A percentile compares a stretch with the other conserved stretches of the same genome.
These are phyloP conservation scores for Falco biarmicus DNA, from an alignment of 2,797 vertebrate species.

Conservation along the genomic window DNA sequence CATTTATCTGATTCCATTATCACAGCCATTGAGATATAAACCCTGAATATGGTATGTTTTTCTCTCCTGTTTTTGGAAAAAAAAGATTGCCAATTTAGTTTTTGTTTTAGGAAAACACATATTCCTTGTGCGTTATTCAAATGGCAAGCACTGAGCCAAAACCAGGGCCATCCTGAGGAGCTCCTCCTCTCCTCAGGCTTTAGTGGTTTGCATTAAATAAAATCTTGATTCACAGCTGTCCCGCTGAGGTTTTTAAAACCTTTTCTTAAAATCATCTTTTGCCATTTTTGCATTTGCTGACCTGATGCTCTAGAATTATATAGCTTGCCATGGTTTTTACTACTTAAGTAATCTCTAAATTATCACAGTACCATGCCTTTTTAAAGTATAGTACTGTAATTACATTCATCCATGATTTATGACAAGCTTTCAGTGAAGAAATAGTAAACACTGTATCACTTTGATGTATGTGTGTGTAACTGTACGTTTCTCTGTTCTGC, in stretches of 20 bases:
- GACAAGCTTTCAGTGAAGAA: background rate
- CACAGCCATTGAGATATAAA: background rate
- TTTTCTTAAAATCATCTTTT: background rate
- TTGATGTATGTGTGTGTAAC: background rate
- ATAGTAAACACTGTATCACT: background rate
- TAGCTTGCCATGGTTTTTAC: background rate
- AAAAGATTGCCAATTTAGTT: background rate
- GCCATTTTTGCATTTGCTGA: conserved; percentile 19
- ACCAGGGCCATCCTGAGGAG: background rate
- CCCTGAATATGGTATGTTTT: background rate
- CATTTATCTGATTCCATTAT: background rate
- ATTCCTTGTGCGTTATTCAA: background rate
- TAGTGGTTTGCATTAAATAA: conserved; percentile 28
- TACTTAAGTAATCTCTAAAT: background rate
- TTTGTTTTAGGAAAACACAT: background rate
- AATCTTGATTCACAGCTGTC: background rate
- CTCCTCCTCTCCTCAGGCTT: background rate
- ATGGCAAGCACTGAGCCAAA: background rate
- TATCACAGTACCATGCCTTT: background rate
- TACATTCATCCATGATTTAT: background rate
- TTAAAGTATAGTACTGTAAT: background rate
- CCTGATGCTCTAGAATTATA: background rate
- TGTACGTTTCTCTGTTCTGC: background rate
- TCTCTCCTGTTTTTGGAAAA: background rate
- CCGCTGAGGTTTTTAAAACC: background rate